Evolutionary conservation across 2,888 invertebrate genomes (phyloP).

Genomic region (Cotesia congregata): DNA sequence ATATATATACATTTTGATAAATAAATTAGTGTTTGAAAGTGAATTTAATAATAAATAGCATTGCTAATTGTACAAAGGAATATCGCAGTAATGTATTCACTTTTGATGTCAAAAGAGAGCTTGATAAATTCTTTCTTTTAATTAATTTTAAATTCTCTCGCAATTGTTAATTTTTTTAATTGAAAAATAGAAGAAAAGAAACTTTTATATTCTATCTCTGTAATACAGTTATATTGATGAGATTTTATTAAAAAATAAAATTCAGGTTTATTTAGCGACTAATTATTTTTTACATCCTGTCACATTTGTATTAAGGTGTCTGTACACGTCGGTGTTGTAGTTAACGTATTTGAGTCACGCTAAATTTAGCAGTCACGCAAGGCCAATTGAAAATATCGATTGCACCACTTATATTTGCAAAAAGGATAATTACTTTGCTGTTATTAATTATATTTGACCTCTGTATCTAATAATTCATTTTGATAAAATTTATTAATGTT

Average conservation of each 20-base stretch:
- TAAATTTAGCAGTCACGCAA: constrained; percentile 34
- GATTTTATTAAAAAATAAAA: not conserved
- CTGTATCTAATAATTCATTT: not conserved
- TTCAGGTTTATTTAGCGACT: not conserved
- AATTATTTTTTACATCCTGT: constrained; percentile 19
- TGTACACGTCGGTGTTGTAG: constrained; percentile 16
- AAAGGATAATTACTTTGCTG: not conserved
- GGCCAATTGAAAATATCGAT: constrained; percentile 26
- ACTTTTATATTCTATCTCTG: not conserved
- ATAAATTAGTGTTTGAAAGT: not conserved
- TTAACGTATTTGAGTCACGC: constrained; percentile 32
- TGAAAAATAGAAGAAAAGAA: not conserved
- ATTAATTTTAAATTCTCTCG: not conserved
- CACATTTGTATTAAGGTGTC: constrained; percentile 17
- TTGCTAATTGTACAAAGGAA: not conserved
- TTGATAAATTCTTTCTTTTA: not conserved
- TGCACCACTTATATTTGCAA: not conserved
- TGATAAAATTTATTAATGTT: not conserved
- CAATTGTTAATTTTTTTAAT: not conserved
- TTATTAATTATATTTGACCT: constrained; percentile 4
- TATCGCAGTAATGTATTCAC: not conserved
- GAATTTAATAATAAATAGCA: not conserved
- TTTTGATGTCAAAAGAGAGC: not conserved
- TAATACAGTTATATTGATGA: not conserved
- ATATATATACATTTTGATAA: not conserved